Evolutionary conservation across 2,888 invertebrate genomes (phyloP), one percentile per base, ranked within the genome.

Genomic region (Cosmia pyralina): DNA sequence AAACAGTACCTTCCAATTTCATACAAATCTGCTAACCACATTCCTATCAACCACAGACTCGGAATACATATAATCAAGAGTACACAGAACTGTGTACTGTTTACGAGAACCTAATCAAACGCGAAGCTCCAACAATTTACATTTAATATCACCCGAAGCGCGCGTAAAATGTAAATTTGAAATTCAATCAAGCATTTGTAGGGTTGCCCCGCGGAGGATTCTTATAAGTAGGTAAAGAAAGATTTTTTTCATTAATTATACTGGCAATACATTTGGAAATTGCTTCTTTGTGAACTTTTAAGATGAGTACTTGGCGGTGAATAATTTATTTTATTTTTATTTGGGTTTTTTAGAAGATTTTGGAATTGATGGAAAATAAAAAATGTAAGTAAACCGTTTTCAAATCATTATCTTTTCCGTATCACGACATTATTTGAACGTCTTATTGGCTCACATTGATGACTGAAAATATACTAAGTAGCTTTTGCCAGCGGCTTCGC

Each of bases 171-270:
- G 75, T 73, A 80, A 77, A 85, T 83, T 80, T 72, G 63, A 72
- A 84, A 85, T 84, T 84, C 84, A 84, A 85, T 84, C 85, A 77
- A 78, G 73, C 65, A 78, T 72, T 74, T 50, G 55, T 66, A 74
- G 60, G 82, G 85, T 52, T 84, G 75, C 70, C 41, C 50, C 38
- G 60, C 48, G 7, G 53, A 44, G n/a, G 55, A 62, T 70, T 74
- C 69, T 77, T 69, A 10, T 48, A 67, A 46, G 55, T 63, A n/a
- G 41, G 17, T 57, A 57, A 28, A 46, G 41, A 15, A 41, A 0
- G 28, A 41, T 50, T 46, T 76, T 60, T 70, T 79, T 41, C 4
- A 67, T 78, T 72, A 68, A 72, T 66, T 63, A 53, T 50, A 38
- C 22, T 41, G 58, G 17, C 5, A 34, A 19, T 57, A 69, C 22